A percentile compares a stretch with the other conserved stretches of the same genome.
These are phyloP conservation scores for Phyllotreta striolata DNA, from an alignment of 2,888 invertebrate genomes.

Conservation along the genomic window DNA sequence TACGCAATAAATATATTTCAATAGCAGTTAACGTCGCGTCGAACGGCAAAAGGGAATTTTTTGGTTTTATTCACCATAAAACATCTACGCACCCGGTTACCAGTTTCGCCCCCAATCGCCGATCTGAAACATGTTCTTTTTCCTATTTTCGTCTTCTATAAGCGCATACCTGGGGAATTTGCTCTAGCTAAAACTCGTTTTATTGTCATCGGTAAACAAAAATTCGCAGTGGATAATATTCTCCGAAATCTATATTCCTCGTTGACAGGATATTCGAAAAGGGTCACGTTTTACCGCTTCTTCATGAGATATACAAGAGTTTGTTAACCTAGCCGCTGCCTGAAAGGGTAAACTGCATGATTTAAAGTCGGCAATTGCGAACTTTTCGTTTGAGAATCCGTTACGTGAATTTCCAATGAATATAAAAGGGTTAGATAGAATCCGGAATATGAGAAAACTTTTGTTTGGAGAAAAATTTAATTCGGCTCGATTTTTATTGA, in stretches of 20 bases:
- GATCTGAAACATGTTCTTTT: too few species aligned
- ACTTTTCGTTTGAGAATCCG: constrained; percentile 30
- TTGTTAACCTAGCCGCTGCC: constrained; percentile 25
- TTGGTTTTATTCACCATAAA: constrained; percentile 10
- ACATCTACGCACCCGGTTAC: neutral
- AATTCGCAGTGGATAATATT: too few species aligned
- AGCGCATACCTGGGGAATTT: too few species aligned
- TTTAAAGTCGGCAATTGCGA: constrained; percentile 30
- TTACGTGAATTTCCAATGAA: constrained; percentile 29
- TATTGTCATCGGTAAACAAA: too few species aligned
- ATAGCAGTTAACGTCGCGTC: constrained; percentile 34
- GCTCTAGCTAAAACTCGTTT: too few species aligned
- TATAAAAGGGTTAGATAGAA: constrained; percentile 24
- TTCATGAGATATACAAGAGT: constrained; percentile 31
- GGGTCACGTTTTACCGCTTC: constrained; percentile 22
- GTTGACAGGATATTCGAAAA: constrained; percentile 19
- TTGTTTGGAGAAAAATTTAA: constrained; percentile 1
- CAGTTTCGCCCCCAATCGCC: too few species aligned
- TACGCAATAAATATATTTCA: constrained; percentile 37
- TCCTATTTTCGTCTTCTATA: too few species aligned
- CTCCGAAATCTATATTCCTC: neutral
- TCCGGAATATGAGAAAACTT: neutral
- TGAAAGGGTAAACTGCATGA: constrained; percentile 31
- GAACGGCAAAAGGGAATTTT: constrained; percentile 15
- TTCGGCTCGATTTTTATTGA: neutral